A percentile compares a stretch with the other conserved stretches of the same genome.
Conservation (phyloP, 2,888 invertebrate genomes). For the Drosophila paramelanica region DNA sequence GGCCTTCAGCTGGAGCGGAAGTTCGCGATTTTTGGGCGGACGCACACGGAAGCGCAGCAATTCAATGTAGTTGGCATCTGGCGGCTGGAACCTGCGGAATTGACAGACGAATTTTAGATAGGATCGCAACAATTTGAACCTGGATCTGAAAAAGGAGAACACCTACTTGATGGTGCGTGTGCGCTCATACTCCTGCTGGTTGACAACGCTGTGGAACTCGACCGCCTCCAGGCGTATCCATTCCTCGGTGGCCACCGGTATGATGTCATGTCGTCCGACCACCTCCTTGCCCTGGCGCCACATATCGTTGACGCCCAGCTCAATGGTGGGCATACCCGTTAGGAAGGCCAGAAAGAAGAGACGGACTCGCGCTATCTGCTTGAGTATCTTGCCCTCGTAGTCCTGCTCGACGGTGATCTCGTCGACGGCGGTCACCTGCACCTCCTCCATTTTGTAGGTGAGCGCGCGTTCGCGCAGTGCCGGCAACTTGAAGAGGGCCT, state of each 20-base stretch:
- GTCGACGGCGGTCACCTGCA: conserved; percentile 96
- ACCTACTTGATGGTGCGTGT: conserved; percentile 93
- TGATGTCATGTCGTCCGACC: conserved; percentile 99
- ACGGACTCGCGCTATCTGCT: conserved; percentile 97
- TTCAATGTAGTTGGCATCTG: conserved; percentile 99
- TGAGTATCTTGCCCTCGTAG: conserved; percentile 92
- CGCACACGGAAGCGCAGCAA: conserved; percentile 97
- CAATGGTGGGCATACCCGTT: conserved; percentile 97
- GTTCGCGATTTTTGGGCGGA: conserved; percentile 97
- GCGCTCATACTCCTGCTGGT: conserved; percentile 94
- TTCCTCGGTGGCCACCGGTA: conserved; percentile 99
- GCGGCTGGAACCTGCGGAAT: conserved; percentile 92
- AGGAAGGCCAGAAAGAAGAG: conserved; percentile 98
- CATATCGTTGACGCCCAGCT: conserved; percentile 98
- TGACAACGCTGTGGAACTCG: conserved; percentile 97
- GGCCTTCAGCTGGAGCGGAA: conserved; percentile 97
- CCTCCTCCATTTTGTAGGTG: conserved; percentile 97
- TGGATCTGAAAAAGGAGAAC: not conserved
- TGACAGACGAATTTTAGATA: not conserved
- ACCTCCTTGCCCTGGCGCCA: conserved; percentile 99
- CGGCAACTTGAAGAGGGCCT: conserved; percentile 93
- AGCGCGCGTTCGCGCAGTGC: conserved; percentile 95
- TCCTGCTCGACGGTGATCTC: conserved; percentile 96
- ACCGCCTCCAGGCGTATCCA: conserved; percentile 98
- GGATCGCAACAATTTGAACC: no score